A percentile compares a stretch with the other conserved stretches of the same genome.
phyloP scores from a whole-genome alignment of 2,113 vertebrate genomes.

The Podarcis cretensis region DNA sequence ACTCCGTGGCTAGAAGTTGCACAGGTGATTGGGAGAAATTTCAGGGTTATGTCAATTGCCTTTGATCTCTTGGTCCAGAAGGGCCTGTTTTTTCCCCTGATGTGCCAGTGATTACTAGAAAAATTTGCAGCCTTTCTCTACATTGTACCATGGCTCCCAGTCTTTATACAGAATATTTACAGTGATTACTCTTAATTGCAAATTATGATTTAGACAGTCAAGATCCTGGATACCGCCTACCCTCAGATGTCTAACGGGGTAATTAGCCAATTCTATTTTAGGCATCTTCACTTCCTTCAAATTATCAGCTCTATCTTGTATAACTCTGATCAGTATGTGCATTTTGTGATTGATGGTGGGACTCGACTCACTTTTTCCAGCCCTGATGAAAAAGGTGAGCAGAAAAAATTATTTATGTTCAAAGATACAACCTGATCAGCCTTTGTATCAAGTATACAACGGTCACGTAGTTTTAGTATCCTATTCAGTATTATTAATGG shows the following conservation, averaged over 20 bases:
- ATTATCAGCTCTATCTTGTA: background rate
- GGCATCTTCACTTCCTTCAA: background rate
- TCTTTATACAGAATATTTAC: background rate
- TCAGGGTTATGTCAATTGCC: background rate
- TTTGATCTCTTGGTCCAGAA: background rate
- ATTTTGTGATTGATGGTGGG: background rate
- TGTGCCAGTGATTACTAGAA: background rate
- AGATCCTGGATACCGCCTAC: too few species aligned
- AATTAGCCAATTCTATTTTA: background rate
- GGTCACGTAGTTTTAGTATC: background rate
- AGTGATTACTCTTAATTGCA: background rate
- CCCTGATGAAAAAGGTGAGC: background rate
- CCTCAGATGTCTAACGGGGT: background rate
- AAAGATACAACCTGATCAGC: too few species aligned
- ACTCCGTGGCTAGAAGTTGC: too few species aligned
- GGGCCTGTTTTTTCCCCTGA: background rate
- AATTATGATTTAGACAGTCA: background rate
- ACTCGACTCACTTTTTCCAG: background rate
- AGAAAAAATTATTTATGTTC: background rate
- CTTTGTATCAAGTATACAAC: too few species aligned
- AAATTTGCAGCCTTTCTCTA: background rate
- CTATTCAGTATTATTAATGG: background rate
- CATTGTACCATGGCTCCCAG: background rate
- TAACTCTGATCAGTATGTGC: background rate
- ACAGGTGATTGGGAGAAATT: background rate